Conservation (phyloP, 1,140 invertebrate genomes). For the Zaprionus capensis region DNA sequence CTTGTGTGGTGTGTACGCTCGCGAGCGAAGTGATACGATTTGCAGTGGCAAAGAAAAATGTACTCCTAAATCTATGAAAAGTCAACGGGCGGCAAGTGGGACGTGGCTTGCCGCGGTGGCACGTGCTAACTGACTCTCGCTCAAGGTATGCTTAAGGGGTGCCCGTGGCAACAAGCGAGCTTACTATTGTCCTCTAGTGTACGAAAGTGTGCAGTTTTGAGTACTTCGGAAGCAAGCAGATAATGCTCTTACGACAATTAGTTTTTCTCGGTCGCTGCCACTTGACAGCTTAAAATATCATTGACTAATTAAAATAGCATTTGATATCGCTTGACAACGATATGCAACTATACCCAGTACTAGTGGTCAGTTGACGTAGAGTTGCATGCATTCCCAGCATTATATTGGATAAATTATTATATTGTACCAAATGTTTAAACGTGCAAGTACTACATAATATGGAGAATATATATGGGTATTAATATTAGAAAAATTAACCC, state of each 20-base stretch:
- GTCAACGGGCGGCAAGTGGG: conserved; percentile 58
- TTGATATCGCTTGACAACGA: conserved; percentile 46
- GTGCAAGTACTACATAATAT: too few species aligned
- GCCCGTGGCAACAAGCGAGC: conserved; percentile 29
- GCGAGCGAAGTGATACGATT: conserved; percentile 42
- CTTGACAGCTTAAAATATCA: conserved; percentile 54
- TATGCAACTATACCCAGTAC: conserved; percentile 31
- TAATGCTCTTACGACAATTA: conserved; percentile 44
- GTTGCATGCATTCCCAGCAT: not conserved
- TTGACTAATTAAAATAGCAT: conserved; percentile 72
- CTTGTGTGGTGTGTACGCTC: conserved; percentile 5
- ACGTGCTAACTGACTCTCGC: conserved; percentile 46
- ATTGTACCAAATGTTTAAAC: too few species aligned
- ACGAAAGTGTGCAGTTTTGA: conserved; percentile 11
- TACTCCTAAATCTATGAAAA: conserved; percentile 79
- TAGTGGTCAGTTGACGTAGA: not conserved
- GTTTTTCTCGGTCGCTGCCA: conserved; percentile 37
- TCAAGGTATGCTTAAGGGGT: conserved; percentile 22
- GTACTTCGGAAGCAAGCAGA: conserved; percentile 2
- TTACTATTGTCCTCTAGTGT: conserved; percentile 1
- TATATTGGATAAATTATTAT: too few species aligned
- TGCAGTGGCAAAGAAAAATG: conserved; percentile 67
- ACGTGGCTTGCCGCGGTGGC: conserved; percentile 57
- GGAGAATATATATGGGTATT: too few species aligned
- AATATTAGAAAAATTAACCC: too few species aligned